Conservation (phyloP, 1,140 invertebrate genomes). For the Cecropterus lyciades region DNA sequence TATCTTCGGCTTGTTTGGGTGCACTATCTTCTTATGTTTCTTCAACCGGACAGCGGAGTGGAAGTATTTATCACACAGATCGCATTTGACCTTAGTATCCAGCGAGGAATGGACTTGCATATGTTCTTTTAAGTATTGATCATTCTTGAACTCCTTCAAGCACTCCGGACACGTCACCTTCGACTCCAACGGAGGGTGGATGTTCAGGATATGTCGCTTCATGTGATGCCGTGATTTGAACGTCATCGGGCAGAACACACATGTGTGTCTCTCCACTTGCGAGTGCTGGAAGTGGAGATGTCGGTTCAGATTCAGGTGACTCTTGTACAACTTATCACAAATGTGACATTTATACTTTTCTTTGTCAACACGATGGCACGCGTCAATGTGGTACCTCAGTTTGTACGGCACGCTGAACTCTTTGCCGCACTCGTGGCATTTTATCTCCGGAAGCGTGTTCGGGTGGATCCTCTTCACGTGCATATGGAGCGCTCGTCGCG, state of each 20-base stretch:
- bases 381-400: slow-evolving; percentile 67
- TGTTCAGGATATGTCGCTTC: slow-evolving; percentile 74
- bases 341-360: slow-evolving; percentile 73
- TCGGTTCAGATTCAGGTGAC: slow-evolving; percentile 65
- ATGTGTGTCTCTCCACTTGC: slow-evolving; percentile 63
- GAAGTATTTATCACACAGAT: slow-evolving; percentile 72
- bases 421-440: slow-evolving; percentile 71
- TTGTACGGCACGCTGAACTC: slow-evolving; percentile 72
- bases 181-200: slow-evolving; percentile 76
- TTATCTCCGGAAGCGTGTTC: slow-evolving; percentile 65
- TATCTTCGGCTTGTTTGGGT: slow-evolving; percentile 71
- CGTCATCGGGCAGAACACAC: slow-evolving; percentile 74
- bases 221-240: slow-evolving; percentile 75
- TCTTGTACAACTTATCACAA: slow-evolving; percentile 72
- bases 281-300: slow-evolving; percentile 72
- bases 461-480: slow-evolving; percentile 72
- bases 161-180: slow-evolving; percentile 75
- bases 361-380: slow-evolving; percentile 55
- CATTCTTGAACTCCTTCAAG: slow-evolving; percentile 77
- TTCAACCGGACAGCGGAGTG: slow-evolving; percentile 72
- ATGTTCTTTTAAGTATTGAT: slow-evolving; percentile 75
- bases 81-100: slow-evolving; percentile 73
- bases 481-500: slow-evolving; percentile 67
- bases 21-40: slow-evolving; percentile 78
- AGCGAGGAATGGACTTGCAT: slow-evolving; percentile 74